Evolutionary conservation across 2,113 vertebrate genomes (phyloP).

Genomic region (Martes martes): DNA sequence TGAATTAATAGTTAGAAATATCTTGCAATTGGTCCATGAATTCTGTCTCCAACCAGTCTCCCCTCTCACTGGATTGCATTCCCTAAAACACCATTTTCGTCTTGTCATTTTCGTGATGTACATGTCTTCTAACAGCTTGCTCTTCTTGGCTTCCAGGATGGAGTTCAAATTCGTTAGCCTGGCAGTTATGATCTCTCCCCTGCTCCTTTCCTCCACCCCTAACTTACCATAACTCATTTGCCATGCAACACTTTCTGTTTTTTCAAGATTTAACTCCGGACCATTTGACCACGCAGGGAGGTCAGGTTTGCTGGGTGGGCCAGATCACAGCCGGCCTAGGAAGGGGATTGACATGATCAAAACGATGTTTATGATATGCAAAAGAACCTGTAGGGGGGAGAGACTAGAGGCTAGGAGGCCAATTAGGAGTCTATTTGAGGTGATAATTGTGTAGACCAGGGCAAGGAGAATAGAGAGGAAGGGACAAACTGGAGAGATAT

Average conservation of each 20-base stretch:
- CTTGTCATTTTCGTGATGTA: not conserved
- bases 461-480: conserved; percentile 41
- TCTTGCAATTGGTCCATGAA: not conserved
- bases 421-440: conserved; percentile 69
- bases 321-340: not conserved
- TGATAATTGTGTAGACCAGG: conserved; percentile 58
- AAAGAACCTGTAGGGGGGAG: conserved; percentile 17
- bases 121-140: not conserved
- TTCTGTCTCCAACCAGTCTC: not conserved
- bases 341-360: conserved; percentile 41
- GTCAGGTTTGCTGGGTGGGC: not conserved
- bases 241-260: not conserved
- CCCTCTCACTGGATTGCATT: not conserved
- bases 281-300: conserved; percentile 52
- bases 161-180: not conserved
- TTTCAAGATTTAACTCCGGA: conserved; percentile 50
- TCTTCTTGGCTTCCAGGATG: not conserved
- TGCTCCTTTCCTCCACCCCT: not conserved
- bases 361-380: conserved; percentile 60
- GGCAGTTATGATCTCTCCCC: not conserved
- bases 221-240: not conserved
- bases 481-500: not conserved
- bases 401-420: not conserved
- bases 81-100: not conserved
- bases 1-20: not conserved